A percentile compares a stretch with the other conserved stretches of the same genome.
phyloP scores from a whole-genome alignment of 92 coral and sea anemone genomes.

The Anthopleura xanthogrammica region DNA sequence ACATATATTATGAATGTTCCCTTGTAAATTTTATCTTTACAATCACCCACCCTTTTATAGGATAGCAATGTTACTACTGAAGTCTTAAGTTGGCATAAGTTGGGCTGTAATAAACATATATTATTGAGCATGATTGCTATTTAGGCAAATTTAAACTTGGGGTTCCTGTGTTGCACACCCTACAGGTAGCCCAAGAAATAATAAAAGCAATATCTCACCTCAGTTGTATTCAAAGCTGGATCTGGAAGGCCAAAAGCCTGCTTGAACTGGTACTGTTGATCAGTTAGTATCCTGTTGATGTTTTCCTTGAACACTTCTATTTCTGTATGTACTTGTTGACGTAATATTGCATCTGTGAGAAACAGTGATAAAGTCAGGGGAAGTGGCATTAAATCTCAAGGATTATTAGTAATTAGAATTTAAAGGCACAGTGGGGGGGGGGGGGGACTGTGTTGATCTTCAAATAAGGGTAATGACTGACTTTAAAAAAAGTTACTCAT shows the following conservation, averaged over 20 bases:
- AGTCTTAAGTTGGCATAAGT: too few relatives aligned
- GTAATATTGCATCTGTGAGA: conserved; percentile 62
- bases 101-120: too few relatives aligned
- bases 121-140: too few relatives aligned
- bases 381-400: not conserved
- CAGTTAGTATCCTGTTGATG: conserved; percentile 73
- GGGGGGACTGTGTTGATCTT: too few relatives aligned
- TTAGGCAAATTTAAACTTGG: not conserved
- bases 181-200: not conserved
- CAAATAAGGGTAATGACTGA: not conserved
- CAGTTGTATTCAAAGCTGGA: conserved; percentile 45
- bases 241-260: conserved; percentile 81
- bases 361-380: not conserved
- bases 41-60: too few relatives aligned
- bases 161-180: not conserved
- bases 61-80: too few relatives aligned
- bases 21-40: too few relatives aligned
- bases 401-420: too few relatives aligned
- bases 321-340: conserved; percentile 81
- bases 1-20: too few relatives aligned
- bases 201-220: conserved; percentile 39
- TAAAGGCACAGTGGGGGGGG: too few relatives aligned
- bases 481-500: too few relatives aligned
- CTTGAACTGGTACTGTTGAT: conserved; percentile 83
- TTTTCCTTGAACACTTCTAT: conserved; percentile 70